Evolutionary conservation across 2,113 vertebrate species (phyloP).

Genomic region (Scatophagus argus): DNA sequence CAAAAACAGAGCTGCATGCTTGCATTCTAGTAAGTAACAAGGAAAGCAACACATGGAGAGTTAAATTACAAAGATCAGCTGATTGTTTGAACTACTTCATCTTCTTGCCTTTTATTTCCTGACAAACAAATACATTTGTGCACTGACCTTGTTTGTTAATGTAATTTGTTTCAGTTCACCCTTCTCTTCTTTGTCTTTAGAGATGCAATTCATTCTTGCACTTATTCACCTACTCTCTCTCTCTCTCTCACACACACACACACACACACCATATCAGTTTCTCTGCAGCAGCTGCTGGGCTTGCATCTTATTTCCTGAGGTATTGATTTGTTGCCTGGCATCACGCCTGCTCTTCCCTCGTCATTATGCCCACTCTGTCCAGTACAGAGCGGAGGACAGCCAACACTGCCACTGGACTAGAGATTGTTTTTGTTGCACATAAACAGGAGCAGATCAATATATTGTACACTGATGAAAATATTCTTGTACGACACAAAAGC

Average conservation of each 20-base stretch:
- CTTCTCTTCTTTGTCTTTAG: constrained; percentile 43
- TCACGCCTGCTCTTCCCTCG: constrained; percentile 53
- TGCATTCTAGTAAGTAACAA: too few species aligned
- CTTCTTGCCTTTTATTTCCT: background rate
- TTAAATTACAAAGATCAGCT: background rate
- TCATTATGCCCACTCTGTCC: constrained; percentile 65
- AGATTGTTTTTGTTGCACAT: constrained; percentile 47
- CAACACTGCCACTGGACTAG: constrained; percentile 28
- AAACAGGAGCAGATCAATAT: constrained; percentile 49
- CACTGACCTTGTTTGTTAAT: constrained; percentile 45
- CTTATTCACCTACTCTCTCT: background rate
- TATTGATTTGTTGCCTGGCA: constrained; percentile 75
- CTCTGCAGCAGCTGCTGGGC: constrained; percentile 62
- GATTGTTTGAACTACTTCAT: background rate
- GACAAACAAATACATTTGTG: constrained; percentile 27
- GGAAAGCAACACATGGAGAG: background rate
- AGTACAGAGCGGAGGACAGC: constrained; percentile 48
- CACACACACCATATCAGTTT: constrained; percentile 48
- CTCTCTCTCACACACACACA: constrained; percentile 20
- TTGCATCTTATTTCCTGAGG: constrained; percentile 72
- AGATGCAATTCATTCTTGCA: constrained; percentile 43
- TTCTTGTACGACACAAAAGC: constrained; percentile 28
- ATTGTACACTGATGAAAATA: constrained; percentile 37
- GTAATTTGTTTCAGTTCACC: constrained; percentile 46
- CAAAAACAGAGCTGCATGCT: background rate